Evolutionary conservation across 2,888 invertebrate genomes (phyloP).

Genomic region (Eristalinus aeneus): DNA sequence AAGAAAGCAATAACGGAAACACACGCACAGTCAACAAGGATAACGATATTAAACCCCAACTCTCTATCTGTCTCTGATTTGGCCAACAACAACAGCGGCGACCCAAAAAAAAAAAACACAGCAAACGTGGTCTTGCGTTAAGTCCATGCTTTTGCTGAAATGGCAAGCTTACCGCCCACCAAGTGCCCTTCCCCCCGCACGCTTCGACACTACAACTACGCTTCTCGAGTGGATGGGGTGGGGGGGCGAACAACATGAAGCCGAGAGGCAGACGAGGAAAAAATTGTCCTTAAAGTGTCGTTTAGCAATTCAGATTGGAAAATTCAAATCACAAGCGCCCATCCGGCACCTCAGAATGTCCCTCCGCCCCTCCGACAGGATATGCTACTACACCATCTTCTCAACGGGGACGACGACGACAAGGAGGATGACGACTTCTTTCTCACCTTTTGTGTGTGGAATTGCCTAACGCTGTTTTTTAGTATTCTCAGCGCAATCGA

Average conservation of each 20-base stretch:
- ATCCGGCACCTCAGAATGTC: constrained; percentile 7
- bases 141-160: constrained; percentile 9
- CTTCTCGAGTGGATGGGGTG: no score
- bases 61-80: neutral
- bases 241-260: neutral
- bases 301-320: constrained; percentile 70
- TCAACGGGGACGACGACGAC: no score
- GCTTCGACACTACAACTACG: no score
- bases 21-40: constrained; percentile 66
- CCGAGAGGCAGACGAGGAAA: neutral
- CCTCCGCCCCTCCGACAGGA: neutral
- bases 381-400: neutral
- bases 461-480: constrained; percentile 66
- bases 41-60: constrained; percentile 56
- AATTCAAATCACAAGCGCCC: constrained; percentile 62
- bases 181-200: no score
- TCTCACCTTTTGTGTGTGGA: constrained; percentile 52
- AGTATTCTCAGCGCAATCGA: constrained; percentile 68
- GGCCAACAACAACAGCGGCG: neutral
- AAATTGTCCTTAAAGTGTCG: constrained; percentile 61
- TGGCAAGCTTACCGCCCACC: neutral
- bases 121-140: neutral
- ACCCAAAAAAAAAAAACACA: neutral
- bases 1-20: constrained; percentile 54
- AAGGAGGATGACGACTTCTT: neutral